Evolutionary conservation across 2,888 invertebrate species (phyloP).

Genomic region (Lomographa bimaculata): DNA sequence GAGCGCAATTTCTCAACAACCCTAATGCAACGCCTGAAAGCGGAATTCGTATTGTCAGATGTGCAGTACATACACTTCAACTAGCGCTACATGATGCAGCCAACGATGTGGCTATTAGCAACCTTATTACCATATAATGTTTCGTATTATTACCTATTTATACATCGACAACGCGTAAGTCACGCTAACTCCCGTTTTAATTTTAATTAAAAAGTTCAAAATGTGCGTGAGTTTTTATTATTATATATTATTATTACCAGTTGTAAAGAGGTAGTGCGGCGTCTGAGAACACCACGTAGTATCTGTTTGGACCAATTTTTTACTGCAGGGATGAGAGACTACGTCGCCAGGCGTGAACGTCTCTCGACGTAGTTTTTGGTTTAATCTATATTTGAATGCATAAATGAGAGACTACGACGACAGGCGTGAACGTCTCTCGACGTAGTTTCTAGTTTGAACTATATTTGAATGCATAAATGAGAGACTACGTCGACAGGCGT

Average conservation of each 20-base stretch:
- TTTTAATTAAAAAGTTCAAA: too few relatives aligned
- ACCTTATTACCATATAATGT: slow-evolving; percentile 12
- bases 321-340: neutral
- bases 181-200: too few relatives aligned
- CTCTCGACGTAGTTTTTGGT: neutral
- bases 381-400: neutral
- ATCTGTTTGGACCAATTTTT: too few relatives aligned
- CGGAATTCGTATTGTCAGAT: slow-evolving; percentile 12
- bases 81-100: slow-evolving; percentile 19
- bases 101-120: slow-evolving; percentile 10
- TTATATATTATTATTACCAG: too few relatives aligned
- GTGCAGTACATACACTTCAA: slow-evolving; percentile 21
- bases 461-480: neutral
- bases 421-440: neutral
- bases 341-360: neutral
- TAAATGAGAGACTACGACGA: slow-evolving; percentile 1
- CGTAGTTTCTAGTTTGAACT: neutral
- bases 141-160: too few relatives aligned
- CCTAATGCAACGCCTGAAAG: slow-evolving; percentile 1
- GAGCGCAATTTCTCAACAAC: neutral
- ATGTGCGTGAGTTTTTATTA: too few relatives aligned
- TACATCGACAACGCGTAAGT: too few relatives aligned
- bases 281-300: slow-evolving; percentile 17
- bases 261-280: slow-evolving; percentile 18
- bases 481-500: neutral